Evolutionary conservation across 2,113 vertebrate genomes (phyloP).

Genomic region (Arenaria interpres): DNA sequence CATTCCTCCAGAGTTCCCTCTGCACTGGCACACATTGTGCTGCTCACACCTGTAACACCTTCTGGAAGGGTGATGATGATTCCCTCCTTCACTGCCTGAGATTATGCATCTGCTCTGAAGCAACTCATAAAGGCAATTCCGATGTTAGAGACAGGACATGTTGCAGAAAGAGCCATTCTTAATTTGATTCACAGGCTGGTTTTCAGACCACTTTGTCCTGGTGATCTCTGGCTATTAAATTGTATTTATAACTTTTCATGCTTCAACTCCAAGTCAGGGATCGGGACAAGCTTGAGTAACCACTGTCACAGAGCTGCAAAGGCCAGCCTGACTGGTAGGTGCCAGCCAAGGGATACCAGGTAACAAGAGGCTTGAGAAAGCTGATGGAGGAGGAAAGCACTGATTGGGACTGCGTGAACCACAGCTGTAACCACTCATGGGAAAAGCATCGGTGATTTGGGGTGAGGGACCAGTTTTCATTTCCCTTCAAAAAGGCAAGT

Average conservation of each 20-base stretch:
- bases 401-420: background rate
- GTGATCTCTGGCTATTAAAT: background rate
- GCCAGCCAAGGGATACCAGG: background rate
- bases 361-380: background rate
- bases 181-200: background rate
- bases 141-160: background rate
- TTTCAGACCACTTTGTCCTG: background rate
- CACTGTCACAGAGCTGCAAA: background rate
- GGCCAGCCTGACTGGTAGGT: fast-evolving
- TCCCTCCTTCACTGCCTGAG: background rate
- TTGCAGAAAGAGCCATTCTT: background rate
- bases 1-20: background rate
- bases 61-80: background rate
- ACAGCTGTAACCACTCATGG: background rate
- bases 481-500: background rate
- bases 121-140: background rate
- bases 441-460: background rate
- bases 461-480: background rate
- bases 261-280: background rate
- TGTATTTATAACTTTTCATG: background rate
- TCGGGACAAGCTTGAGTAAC: background rate
- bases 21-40: background rate
- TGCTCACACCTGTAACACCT: background rate
- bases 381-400: background rate
- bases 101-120: background rate